Base-by-base conservation (phyloP, 2,113 vertebrate species). In the Oncorhynchus keta region DNA sequence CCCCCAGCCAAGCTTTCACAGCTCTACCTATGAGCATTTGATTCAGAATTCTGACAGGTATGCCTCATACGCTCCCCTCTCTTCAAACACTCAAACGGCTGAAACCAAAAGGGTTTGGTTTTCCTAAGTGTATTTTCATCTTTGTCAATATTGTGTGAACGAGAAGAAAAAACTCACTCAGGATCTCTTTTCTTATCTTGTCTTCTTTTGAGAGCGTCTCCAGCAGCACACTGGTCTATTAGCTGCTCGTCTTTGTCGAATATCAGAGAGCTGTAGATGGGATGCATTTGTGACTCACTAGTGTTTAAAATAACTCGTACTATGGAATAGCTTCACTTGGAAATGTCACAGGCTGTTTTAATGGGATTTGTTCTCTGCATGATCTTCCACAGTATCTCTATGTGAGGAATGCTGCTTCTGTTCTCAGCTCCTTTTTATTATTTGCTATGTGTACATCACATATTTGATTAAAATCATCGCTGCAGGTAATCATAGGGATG, bases 261-360 rank as follows among this genome's bases (percentile, higher is more conserved):
- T 67, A 45, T 66, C 51, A 61, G 72, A 84, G 81, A 87, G 74
- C 81, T 45, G 26, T 32, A 39, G 49, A n/a, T 68, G 22, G 28
- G 85, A 88, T 88, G 86, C 83, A 76, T 86, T 86, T 84, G 71
- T 92, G 91, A 91, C 76, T 91, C 87, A 90, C 78, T 86, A 79
- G 49, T 75, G 76, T 88, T 86, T 74, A 83, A 88, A 89, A 90
- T 89, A 89, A 86, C 86, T 83, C 73, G 3, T 78, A 86, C 86
- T 84, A 84, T 74, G 49, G 77, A 86, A 85, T 72, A 80, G 79
- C 75, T 77, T 83, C 80, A 75, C 78, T 74, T 62, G 68, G 69
- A 18, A 69, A 57, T 75, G 73, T 69, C 70, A 26, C 65, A 26
- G 57, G 39, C 18, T 49, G 16, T 66, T 70, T 61, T 62, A 77